Conservation (phyloP, 2,113 vertebrate genomes). For the Anguilla japonica region DNA sequence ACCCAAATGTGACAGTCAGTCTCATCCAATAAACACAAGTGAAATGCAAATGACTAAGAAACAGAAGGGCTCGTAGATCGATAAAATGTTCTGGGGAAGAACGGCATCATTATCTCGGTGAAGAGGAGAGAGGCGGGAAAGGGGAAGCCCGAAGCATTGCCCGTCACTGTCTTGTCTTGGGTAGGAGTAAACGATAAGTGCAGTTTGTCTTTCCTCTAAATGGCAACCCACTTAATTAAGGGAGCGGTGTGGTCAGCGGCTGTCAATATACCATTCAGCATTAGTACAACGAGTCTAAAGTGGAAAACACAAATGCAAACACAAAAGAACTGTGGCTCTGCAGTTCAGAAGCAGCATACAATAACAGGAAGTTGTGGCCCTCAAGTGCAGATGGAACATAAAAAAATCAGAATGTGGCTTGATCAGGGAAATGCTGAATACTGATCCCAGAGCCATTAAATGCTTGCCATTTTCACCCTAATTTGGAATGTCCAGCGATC, state of each 20-base stretch:
- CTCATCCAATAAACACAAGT: background rate
- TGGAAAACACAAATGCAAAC: no score
- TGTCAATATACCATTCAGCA: background rate
- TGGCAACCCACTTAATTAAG: background rate
- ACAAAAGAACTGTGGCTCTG: no score
- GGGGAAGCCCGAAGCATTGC: background rate
- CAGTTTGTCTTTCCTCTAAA: background rate
- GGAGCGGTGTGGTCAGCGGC: background rate
- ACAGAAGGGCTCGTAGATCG: background rate
- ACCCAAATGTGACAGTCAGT: background rate
- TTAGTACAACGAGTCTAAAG: background rate
- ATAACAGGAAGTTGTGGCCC: no score
- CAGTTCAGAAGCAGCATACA: no score
- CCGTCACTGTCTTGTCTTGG: background rate
- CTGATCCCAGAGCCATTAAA: no score
- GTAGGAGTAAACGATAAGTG: background rate
- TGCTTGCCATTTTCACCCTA: no score
- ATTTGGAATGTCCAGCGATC: no score
- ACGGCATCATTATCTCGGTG: background rate
- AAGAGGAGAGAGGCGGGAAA: background rate
- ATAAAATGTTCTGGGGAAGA: background rate
- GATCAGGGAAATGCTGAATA: no score
- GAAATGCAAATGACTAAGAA: background rate
- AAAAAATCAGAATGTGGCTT: no score
- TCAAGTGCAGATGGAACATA: no score